phyloP scores from a whole-genome alignment of 2,797 vertebrate genomes.

The Scleropages formosus region DNA sequence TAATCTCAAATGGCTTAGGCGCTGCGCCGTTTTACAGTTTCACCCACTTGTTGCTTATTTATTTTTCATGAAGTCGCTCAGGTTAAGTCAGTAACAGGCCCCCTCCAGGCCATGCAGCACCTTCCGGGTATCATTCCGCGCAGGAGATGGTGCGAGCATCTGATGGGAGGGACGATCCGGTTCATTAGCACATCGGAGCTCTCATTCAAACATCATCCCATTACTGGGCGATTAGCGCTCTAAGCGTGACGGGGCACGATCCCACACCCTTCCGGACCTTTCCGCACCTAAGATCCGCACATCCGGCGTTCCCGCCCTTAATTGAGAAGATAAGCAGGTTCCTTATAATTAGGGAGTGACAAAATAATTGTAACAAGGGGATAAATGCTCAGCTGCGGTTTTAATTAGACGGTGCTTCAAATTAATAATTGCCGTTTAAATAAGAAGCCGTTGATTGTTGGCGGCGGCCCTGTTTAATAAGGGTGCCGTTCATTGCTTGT shows the following conservation, averaged over 20 bases:
- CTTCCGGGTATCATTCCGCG: no score
- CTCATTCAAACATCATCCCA: no score
- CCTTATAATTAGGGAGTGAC: constrained; percentile 79
- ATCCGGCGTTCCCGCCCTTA: constrained; percentile 69
- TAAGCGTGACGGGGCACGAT: neutral
- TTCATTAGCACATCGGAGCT: no score
- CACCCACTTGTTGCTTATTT: no score
- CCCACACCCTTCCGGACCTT: neutral
- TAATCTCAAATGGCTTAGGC: no score
- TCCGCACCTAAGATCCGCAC: constrained; percentile 39
- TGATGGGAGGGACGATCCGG: no score
- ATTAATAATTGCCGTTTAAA: constrained; percentile 83
- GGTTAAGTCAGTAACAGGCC: no score
- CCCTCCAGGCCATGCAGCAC: no score
- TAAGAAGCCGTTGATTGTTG: constrained; percentile 76
- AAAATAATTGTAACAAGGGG: constrained; percentile 81
- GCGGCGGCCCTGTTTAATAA: constrained; percentile 70
- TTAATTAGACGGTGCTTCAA: constrained; percentile 84
- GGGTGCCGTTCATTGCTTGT: constrained; percentile 70
- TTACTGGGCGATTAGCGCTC: neutral
- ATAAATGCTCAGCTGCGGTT: constrained; percentile 82
- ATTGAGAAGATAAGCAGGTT: constrained; percentile 78
- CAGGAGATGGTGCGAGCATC: no score
- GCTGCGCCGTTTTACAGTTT: no score
- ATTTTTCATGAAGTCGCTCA: no score